Percentiles rank a stretch among this genome's conserved stretches.
These are phyloP conservation scores for Antheraea assamensis DNA, from an alignment of 2,888 invertebrate genomes.

Conservation along the genomic window DNA sequence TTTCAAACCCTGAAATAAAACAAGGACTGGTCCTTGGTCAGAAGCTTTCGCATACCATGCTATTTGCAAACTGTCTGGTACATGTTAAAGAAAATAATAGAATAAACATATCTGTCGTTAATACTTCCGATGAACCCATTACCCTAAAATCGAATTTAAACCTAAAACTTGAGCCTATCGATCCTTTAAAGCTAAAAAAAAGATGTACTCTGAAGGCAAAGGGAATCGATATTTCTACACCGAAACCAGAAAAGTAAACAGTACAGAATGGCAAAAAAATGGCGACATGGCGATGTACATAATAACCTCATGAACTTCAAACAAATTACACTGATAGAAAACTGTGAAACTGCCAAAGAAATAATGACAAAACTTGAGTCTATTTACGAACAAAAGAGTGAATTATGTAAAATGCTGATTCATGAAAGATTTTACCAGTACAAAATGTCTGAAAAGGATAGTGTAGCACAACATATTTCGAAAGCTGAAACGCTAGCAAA, in stretches of 20 bases:
- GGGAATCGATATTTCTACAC: constrained; percentile 7
- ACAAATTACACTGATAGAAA: constrained; percentile 4
- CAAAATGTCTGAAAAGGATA: constrained; percentile 31
- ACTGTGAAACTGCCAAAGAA: constrained; percentile 1
- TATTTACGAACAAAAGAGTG: constrained; percentile 5
- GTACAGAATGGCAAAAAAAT: not conserved
- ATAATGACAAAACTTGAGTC: not conserved
- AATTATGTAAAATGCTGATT: not conserved
- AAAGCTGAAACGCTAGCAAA: constrained; percentile 37
- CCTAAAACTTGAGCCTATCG: too few species aligned
- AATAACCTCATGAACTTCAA: not conserved
- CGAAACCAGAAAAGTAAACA: constrained; percentile 13
- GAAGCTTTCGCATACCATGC: too few species aligned
- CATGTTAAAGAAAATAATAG: too few species aligned
- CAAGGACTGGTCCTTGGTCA: too few species aligned
- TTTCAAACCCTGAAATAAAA: too few species aligned
- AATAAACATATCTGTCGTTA: too few species aligned
- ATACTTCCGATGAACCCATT: too few species aligned
- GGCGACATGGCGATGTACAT: not conserved
- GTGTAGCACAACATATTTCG: constrained; percentile 34
- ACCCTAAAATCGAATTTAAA: too few species aligned
- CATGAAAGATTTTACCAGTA: constrained; percentile 25
- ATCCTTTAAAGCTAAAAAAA: too few species aligned
- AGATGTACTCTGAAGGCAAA: too few species aligned
- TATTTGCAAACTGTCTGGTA: too few species aligned